Percentiles rank a stretch among this genome's conserved stretches.
Evolutionary conservation across 1,140 invertebrate genomes (phyloP).

Genomic region (Heliconius nattereri): DNA sequence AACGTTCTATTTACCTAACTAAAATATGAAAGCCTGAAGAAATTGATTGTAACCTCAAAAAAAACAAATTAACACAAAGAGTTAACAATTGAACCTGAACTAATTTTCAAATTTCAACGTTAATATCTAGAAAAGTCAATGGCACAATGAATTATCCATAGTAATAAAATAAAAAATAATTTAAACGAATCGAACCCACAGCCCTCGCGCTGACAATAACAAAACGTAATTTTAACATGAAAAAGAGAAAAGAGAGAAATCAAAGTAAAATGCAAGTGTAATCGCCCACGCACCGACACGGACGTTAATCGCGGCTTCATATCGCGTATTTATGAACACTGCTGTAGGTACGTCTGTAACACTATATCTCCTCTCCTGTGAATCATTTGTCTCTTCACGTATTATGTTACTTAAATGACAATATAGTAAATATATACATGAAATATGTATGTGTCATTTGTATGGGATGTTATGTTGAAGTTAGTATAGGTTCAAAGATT

Average conservation of each 20-base stretch:
- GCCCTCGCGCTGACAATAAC: background rate
- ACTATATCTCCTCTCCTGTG: conserved; percentile 61
- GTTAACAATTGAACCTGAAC: too few species aligned
- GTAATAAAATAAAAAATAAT: too few species aligned
- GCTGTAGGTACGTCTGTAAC: conserved; percentile 49
- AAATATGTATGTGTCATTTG: background rate
- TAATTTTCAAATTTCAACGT: too few species aligned
- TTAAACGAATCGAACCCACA: too few species aligned
- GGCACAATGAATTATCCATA: background rate
- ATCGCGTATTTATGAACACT: conserved; percentile 75
- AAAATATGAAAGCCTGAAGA: too few species aligned
- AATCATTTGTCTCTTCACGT: conserved; percentile 55
- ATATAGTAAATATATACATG: background rate
- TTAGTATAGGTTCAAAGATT: background rate
- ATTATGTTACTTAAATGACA: conserved; percentile 20
- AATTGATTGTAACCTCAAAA: too few species aligned
- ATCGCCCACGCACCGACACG: conserved; percentile 35
- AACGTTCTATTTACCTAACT: too few species aligned
- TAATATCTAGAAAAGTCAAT: too few species aligned
- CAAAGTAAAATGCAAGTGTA: conserved; percentile 15
- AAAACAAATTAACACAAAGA: too few species aligned
- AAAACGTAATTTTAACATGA: background rate
- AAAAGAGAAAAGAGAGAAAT: background rate
- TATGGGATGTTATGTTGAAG: background rate
- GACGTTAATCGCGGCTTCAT: conserved; percentile 69